Evolutionary conservation across 2,888 invertebrate species (phyloP).

Genomic region (Torymus tubicola): DNA sequence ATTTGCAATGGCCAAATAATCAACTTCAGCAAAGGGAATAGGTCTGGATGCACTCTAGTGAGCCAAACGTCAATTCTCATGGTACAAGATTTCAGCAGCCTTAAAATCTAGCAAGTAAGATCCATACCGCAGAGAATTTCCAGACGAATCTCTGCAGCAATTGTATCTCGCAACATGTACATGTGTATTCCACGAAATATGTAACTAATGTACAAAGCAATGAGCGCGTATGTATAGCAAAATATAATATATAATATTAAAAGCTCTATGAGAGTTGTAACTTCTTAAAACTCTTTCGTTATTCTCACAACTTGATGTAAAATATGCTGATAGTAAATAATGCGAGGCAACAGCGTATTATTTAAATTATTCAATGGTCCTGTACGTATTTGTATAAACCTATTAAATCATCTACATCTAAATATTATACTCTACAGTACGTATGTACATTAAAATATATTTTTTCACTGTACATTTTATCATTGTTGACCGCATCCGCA

Average conservation of each 20-base stretch:
- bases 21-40: constrained; percentile 36
- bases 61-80: constrained; percentile 55
- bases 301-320: constrained; percentile 47
- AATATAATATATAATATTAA: constrained; percentile 37
- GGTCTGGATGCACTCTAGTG: constrained; percentile 48
- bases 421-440: constrained; percentile 52
- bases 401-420: constrained; percentile 35
- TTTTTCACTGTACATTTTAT: constrained; percentile 68
- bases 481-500: constrained; percentile 56
- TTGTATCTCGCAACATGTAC: constrained; percentile 51
- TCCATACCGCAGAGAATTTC: constrained; percentile 28
- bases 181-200: constrained; percentile 53
- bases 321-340: constrained; percentile 43
- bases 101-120: constrained; percentile 57
- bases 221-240: constrained; percentile 53
- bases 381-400: constrained; percentile 56
- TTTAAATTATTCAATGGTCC: constrained; percentile 46
- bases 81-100: constrained; percentile 57
- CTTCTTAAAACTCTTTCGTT: constrained; percentile 29
- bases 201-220: constrained; percentile 62
- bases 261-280: constrained; percentile 25
- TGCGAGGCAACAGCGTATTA: constrained; percentile 34
- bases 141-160: constrained; percentile 41
- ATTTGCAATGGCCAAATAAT: constrained; percentile 25
- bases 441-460: constrained; percentile 64